Conservation (phyloP, 2,797 vertebrate species). For the Vireo griseus region DNA sequence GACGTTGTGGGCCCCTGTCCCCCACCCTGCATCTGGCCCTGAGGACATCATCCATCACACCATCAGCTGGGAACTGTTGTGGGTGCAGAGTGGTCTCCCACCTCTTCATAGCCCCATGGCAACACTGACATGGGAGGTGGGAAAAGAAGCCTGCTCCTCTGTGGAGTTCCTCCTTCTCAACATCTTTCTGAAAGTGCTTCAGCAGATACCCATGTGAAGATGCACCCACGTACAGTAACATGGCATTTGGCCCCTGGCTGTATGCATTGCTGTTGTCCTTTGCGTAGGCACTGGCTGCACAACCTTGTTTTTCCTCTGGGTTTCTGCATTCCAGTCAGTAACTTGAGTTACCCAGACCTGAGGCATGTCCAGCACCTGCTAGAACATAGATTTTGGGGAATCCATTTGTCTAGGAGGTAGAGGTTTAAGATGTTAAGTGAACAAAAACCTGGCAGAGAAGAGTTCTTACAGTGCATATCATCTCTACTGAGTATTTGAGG, state of each 20-base stretch:
- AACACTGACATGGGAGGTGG: accelerated
- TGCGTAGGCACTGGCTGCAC: not conserved
- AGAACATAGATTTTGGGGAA: not conserved
- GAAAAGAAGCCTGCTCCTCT: not conserved
- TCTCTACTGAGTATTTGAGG: not conserved
- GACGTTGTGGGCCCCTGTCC: accelerated
- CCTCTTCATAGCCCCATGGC: accelerated
- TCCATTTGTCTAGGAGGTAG: not conserved
- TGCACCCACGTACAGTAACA: not conserved
- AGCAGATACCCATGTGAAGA: not conserved
- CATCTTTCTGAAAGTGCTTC: not conserved
- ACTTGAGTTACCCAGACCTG: not conserved
- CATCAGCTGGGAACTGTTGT: not conserved
- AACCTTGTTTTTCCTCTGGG: not conserved
- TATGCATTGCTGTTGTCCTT: not conserved
- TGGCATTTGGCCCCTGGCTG: not conserved
- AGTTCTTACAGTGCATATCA: not conserved
- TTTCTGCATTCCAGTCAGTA: not conserved
- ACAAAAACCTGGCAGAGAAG: not conserved
- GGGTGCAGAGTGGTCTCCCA: not conserved
- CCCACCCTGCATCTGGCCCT: not conserved
- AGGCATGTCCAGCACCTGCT: not conserved
- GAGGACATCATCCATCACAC: not conserved
- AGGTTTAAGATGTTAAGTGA: not conserved
- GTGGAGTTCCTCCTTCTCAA: not conserved